These are phyloP conservation scores for Sialia sialis DNA, from an alignment of 2,113 vertebrate genomes.

Conservation along the genomic window DNA sequence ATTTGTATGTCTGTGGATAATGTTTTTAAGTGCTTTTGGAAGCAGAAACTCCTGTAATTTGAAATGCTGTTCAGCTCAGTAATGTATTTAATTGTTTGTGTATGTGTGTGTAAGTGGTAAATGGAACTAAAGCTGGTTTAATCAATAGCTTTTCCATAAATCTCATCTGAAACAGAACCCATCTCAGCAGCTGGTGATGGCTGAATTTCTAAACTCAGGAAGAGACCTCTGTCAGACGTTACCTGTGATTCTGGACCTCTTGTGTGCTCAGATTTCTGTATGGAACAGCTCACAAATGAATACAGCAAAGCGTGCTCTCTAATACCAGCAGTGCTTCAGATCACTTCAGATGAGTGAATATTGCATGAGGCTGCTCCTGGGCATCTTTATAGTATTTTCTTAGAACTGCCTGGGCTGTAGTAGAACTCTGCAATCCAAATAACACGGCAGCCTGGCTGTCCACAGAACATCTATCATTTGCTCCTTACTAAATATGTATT, in stretches of 20 bases:
- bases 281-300: constrained; percentile 7
- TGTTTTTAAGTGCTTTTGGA: constrained; percentile 47
- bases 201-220: constrained; percentile 5
- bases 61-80: background rate
- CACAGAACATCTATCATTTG: constrained; percentile 24
- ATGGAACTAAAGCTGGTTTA: background rate
- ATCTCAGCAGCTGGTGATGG: background rate
- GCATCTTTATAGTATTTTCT: constrained; percentile 6
- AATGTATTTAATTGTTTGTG: constrained; percentile 46
- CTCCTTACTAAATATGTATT: constrained; percentile 48
- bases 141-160: constrained; percentile 37
- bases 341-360: constrained; percentile 25
- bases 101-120: background rate
- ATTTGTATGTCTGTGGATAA: background rate
- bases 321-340: background rate
- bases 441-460: background rate
- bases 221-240: background rate
- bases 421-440: constrained; percentile 29
- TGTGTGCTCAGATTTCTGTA: background rate
- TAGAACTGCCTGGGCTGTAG: background rate
- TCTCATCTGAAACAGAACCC: background rate
- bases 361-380: constrained; percentile 5
- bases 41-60: constrained; percentile 15
- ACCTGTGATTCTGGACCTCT: constrained; percentile 1
- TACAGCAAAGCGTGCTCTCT: background rate